Conservation (phyloP, 2,888 invertebrate genomes). For the Gibbula magus region DNA sequence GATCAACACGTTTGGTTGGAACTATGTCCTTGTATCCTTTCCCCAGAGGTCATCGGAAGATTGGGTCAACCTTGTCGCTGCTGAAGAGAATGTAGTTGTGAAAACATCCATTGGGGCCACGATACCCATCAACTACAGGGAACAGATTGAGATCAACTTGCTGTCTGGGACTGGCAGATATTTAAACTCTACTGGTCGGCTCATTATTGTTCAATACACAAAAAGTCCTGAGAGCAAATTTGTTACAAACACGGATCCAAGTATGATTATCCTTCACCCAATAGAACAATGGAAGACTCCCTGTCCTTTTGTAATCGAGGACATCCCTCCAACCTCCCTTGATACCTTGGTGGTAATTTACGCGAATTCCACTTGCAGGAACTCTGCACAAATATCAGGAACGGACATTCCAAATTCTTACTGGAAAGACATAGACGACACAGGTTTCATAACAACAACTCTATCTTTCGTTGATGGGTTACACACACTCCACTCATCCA, state of each 20-base stretch:
- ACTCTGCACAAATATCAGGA: neutral
- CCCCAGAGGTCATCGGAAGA: neutral
- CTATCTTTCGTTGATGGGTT: neutral
- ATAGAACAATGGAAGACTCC: conserved; percentile 3
- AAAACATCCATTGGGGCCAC: neutral
- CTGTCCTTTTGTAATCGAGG: neutral
- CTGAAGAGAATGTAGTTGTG: neutral
- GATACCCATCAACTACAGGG: neutral
- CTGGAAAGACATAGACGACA: neutral
- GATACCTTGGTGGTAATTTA: neutral
- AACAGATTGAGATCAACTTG: neutral
- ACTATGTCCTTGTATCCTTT: neutral
- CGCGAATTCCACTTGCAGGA: neutral
- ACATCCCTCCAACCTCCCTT: neutral
- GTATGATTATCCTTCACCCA: neutral
- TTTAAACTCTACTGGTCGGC: neutral
- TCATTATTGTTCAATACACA: neutral
- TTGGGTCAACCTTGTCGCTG: neutral
- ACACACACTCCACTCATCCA: neutral
- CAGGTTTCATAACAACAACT: neutral
- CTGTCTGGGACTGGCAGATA: neutral
- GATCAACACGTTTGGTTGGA: neutral
- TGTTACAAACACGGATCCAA: neutral
- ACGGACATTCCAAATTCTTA: neutral
- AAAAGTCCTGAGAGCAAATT: neutral